Conservation (phyloP, 2,113 vertebrate genomes). For the Hippocampus abdominalis region DNA sequence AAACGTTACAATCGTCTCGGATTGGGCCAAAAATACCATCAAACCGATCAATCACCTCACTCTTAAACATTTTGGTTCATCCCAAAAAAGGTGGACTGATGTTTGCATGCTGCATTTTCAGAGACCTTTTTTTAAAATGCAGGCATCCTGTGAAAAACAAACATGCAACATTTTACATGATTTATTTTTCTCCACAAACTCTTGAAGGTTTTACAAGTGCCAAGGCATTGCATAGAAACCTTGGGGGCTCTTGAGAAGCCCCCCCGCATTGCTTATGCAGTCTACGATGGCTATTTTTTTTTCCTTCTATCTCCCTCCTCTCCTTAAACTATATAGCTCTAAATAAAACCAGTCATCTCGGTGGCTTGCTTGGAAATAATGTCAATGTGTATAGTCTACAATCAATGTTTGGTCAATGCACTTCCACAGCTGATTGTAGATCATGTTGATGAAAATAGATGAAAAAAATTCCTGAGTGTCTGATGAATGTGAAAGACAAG, state of each 20-base stretch:
- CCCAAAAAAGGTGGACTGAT: slow-evolving; percentile 62
- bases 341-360: slow-evolving; percentile 41
- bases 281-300: slow-evolving; percentile 49
- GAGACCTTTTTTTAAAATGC: slow-evolving; percentile 33
- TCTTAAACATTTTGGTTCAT: slow-evolving; percentile 29
- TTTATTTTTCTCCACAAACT: slow-evolving; percentile 72
- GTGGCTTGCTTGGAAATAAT: slow-evolving; percentile 36
- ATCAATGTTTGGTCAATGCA: slow-evolving; percentile 57
- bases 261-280: slow-evolving; percentile 57
- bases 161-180: slow-evolving; percentile 70
- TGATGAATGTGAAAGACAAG: slow-evolving; percentile 54
- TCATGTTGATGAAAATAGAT: slow-evolving; percentile 36
- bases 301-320: slow-evolving; percentile 1
- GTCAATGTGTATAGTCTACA: slow-evolving; percentile 46
- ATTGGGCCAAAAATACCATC: slow-evolving; percentile 1
- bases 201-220: slow-evolving; percentile 59
- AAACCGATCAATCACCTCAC: slow-evolving; percentile 38
- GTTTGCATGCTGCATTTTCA: slow-evolving; percentile 60
- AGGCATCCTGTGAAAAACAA: slow-evolving; percentile 53
- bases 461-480: slow-evolving; percentile 71
- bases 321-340: slow-evolving; percentile 38
- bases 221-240: slow-evolving; percentile 67
- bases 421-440: slow-evolving; percentile 57
- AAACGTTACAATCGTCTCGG: slow-evolving; percentile 49
- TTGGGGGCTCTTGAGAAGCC: slow-evolving; percentile 32